These are phyloP conservation scores for Lytechinus variegatus DNA, from an alignment of 35 echinoderm and acorn worm species.

Conservation along the genomic window DNA sequence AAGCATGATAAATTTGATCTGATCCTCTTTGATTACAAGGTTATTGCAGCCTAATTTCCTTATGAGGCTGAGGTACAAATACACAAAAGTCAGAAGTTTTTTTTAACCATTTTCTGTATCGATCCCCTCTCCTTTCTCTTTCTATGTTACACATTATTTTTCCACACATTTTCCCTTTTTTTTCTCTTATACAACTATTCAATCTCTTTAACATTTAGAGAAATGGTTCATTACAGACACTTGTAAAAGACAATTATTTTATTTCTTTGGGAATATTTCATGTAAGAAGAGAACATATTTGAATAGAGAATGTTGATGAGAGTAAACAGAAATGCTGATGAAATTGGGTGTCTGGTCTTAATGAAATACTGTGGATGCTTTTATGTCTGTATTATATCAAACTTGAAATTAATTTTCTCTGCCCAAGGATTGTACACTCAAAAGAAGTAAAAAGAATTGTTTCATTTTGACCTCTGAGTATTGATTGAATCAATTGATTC, in stretches of 20 bases:
- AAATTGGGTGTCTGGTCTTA: not conserved
- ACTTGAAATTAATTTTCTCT: constrained; percentile 15
- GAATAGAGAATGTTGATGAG: not conserved
- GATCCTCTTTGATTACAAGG: not conserved
- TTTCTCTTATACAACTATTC: not conserved
- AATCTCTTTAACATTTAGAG: too few relatives aligned
- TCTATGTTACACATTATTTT: not conserved
- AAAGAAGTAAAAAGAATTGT: not conserved
- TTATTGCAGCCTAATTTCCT: not conserved
- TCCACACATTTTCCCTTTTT: not conserved
- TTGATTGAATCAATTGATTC: constrained; percentile 5
- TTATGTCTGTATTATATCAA: not conserved
- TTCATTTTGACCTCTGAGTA: not conserved
- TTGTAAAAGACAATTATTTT: not conserved
- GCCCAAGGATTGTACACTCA: not conserved
- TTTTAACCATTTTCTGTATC: too few relatives aligned
- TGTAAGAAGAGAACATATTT: not conserved
- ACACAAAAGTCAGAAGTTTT: too few relatives aligned
- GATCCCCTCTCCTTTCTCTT: not conserved
- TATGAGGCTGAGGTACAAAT: not conserved
- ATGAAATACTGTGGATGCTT: not conserved
- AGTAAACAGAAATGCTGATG: not conserved
- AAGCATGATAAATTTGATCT: not conserved
- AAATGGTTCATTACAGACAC: too few relatives aligned
- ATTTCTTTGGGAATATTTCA: not conserved